Percentiles rank a stretch among this genome's conserved stretches.
These are phyloP conservation scores for Machimus atricapillus DNA, from an alignment of 2,888 invertebrate genomes.

Conservation along the genomic window DNA sequence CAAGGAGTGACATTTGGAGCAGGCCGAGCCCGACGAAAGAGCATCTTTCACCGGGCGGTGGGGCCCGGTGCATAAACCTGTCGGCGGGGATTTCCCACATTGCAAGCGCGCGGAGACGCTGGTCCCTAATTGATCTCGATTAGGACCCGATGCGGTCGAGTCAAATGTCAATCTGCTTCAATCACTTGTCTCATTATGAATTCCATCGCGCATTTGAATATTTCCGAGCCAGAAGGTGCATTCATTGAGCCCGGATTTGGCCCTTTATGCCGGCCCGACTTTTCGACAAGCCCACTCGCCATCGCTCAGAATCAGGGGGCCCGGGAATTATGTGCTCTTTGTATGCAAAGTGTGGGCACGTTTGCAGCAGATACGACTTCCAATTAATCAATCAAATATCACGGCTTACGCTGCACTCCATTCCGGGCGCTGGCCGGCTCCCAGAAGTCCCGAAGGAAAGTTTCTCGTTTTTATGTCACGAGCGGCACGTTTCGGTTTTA, in stretches of 20 bases:
- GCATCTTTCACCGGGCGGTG: not conserved
- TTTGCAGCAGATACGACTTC: constrained; percentile 9
- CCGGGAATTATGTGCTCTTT: not conserved
- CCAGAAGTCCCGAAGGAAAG: not conserved
- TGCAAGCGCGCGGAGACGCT: not conserved
- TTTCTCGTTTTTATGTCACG: not conserved
- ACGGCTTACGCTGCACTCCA: not conserved
- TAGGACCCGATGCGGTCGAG: not conserved
- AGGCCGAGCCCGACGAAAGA: not conserved
- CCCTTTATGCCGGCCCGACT: not conserved
- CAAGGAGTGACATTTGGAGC: not conserved
- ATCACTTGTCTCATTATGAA: constrained; percentile 31
- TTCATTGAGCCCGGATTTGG: not conserved
- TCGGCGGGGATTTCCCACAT: constrained; percentile 21
- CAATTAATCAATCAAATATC: constrained; percentile 34
- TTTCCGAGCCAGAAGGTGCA: not conserved
- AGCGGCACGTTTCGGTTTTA: not conserved
- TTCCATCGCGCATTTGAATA: not conserved
- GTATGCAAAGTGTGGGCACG: constrained; percentile 20
- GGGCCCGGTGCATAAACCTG: not conserved
- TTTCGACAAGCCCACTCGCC: not conserved
- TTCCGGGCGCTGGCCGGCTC: not conserved
- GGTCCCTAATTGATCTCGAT: constrained; percentile 39
- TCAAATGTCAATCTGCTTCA: constrained; percentile 29
- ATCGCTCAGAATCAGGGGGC: not conserved